Base-by-base conservation (phyloP, 2,888 invertebrate genomes). In the Fabriciana adippe region DNA sequence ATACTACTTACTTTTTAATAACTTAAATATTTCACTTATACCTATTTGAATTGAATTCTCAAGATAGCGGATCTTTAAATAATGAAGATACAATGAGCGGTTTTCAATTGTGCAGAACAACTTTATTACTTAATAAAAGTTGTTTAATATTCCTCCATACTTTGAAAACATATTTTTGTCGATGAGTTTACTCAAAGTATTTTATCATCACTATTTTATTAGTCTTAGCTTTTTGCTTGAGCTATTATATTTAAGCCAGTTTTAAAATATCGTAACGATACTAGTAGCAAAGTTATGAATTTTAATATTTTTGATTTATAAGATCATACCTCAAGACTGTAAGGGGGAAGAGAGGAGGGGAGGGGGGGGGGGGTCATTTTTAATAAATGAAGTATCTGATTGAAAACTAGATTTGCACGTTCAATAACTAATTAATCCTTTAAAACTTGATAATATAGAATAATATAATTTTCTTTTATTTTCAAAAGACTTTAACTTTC, bases 61-160 rank as follows among this genome's bases (percentile, higher is more conserved):
- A 21, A 61, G 8, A 48, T 50, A 55, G 59, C 50, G 45, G 21
- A 47, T 64, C 55, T 59, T 56, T 57, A 63, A 62, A 66, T 69
- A 59, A 60, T 64, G 54, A 57, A 67, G 67, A 67, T 64, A 70
- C 67, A 67, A 67, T 55, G 67, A 65, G 56, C 41, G 70, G 64
- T 64, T 62, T 64, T 59, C 70, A 62, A 62, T 67, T 67, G 65
- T 61, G 62, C 64, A 53, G 54, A n/a, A 62, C 35, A 54, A 68
- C 59, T 68, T 68, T 68, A 53, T 54, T 68, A 65, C 64, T 64
- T 50, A 67, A 68, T 71, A 68, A 68, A 68, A 71, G 18, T 71
- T 71, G 56, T 48, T 64, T 60, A 68, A 71, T 66, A 63, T 64
- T 56, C 62, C 66, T 55, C 62, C 51, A 71, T 64, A 71, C 63